These are phyloP conservation scores for Psittacula echo DNA, from an alignment of 2,797 vertebrate genomes.

Conservation along the genomic window DNA sequence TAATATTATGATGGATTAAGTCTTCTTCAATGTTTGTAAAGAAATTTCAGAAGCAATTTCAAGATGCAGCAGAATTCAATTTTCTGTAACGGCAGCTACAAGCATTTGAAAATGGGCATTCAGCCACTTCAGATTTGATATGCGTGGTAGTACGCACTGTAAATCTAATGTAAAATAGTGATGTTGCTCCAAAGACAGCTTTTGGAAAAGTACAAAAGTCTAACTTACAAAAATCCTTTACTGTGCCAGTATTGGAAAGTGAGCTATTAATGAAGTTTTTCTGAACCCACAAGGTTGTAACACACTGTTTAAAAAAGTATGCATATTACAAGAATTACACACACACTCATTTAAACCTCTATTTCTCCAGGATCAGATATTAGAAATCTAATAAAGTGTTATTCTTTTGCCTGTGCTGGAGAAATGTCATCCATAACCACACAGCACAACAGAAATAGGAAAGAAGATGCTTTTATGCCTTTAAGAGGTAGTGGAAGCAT, in stretches of 20 bases:
- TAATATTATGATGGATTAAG: neutral
- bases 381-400: neutral
- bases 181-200: neutral
- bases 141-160: neutral
- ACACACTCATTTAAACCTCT: neutral
- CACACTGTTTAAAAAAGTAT: neutral
- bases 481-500: neutral
- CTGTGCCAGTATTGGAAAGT: neutral
- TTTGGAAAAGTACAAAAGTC: neutral
- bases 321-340: neutral
- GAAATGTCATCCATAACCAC: neutral
- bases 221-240: neutral
- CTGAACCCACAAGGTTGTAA: neutral
- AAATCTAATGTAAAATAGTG: neutral
- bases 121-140: neutral
- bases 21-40: constrained; percentile 38
- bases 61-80: constrained; percentile 17
- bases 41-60: constrained; percentile 49
- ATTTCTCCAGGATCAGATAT: neutral
- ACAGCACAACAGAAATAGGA: neutral
- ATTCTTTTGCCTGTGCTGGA: neutral
- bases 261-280: neutral
- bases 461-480: neutral
- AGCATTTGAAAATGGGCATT: neutral
- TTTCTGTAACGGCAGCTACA: constrained; percentile 21